Conservation (phyloP, 2,888 invertebrate species). For the Ellobium chinense region DNA sequence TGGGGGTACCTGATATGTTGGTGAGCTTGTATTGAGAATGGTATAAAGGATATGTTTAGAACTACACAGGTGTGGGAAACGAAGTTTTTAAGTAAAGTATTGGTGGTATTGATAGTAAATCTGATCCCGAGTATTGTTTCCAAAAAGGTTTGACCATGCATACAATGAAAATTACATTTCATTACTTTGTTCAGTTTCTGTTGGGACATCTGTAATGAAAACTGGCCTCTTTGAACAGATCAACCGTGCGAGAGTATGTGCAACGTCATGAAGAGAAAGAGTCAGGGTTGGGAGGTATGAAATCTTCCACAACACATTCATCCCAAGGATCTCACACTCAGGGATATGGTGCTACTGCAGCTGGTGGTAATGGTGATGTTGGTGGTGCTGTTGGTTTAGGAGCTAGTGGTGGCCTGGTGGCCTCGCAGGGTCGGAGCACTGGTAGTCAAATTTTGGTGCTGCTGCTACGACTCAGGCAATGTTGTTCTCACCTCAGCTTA, state of each 20-base stretch:
- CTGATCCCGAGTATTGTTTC: too few species aligned
- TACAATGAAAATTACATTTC: neutral
- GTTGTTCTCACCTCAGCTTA: conserved; percentile 92
- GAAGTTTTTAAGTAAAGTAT: too few species aligned
- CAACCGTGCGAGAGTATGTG: conserved; percentile 75
- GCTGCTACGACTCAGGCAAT: conserved; percentile 90
- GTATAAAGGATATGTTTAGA: too few species aligned
- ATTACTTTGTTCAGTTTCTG: neutral
- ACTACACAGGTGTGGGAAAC: too few species aligned
- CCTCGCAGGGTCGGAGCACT: conserved; percentile 25
- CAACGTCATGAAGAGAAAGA: conserved; percentile 73
- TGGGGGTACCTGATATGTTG: too few species aligned
- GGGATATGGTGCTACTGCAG: neutral
- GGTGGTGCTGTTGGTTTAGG: neutral
- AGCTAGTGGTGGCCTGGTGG: neutral
- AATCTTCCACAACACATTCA: neutral
- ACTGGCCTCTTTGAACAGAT: conserved; percentile 54
- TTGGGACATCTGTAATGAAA: neutral
- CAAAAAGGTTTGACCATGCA: too few species aligned
- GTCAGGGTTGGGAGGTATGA: conserved; percentile 27
- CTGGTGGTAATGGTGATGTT: conserved; percentile 1
- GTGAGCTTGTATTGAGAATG: too few species aligned
- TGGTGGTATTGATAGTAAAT: too few species aligned
- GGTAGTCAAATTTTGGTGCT: conserved; percentile 84
- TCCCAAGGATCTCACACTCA: neutral